Evolutionary conservation across 1,140 invertebrate species (phyloP).

Genomic region (Polypedilum vanderplanki): DNA sequence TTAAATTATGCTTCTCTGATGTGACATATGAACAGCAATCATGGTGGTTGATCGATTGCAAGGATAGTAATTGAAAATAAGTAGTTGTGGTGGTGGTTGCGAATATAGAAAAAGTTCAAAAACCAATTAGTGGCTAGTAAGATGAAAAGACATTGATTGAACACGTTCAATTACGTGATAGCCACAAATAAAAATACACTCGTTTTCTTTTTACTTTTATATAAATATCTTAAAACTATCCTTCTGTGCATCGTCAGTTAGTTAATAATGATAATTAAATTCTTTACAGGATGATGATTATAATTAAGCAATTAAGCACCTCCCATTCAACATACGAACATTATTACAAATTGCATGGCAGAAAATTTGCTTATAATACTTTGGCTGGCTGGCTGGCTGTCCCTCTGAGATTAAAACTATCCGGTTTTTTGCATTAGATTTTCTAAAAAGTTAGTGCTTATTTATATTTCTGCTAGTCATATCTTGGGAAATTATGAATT

Average conservation of each 20-base stretch:
- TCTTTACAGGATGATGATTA: neutral
- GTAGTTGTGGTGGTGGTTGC: neutral
- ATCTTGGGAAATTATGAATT: too few species aligned
- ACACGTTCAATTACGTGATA: neutral
- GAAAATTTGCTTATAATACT: too few species aligned
- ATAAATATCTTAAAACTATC: neutral
- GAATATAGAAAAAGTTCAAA: neutral
- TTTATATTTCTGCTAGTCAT: too few species aligned
- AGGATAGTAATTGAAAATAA: neutral
- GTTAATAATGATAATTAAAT: slow-evolving; percentile 23
- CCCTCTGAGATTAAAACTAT: too few species aligned
- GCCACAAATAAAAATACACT: neutral
- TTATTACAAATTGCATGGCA: too few species aligned
- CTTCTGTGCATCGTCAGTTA: neutral
- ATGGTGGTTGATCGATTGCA: neutral
- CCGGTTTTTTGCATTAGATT: too few species aligned
- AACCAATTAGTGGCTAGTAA: neutral
- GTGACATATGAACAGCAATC: neutral
- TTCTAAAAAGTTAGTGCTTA: too few species aligned
- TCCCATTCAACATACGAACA: neutral
- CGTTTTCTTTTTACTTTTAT: neutral
- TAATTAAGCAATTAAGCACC: slow-evolving; percentile 27
- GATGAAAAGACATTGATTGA: neutral
- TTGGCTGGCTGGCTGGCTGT: too few species aligned
- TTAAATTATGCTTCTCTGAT: neutral